Evolutionary conservation across 2,113 vertebrate species (phyloP).

Genomic region (Dascyllus trimaculatus): DNA sequence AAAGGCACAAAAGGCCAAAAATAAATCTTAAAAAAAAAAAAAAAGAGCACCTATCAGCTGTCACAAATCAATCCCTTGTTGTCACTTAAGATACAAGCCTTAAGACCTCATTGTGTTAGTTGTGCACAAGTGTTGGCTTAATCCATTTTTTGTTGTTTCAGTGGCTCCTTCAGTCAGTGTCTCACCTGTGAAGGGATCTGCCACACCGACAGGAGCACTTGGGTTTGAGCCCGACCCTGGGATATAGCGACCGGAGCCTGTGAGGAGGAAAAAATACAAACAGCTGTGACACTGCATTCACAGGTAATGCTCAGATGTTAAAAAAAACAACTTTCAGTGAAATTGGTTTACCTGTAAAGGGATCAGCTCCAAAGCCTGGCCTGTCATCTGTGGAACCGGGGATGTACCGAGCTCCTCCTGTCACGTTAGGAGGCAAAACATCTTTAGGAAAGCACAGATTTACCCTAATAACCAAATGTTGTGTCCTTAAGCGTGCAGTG

Average conservation of each 20-base stretch:
- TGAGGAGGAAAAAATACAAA: background rate
- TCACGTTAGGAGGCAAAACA: background rate
- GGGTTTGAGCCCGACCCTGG: slow-evolving; percentile 84
- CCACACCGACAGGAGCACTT: slow-evolving; percentile 68
- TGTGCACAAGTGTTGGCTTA: no score
- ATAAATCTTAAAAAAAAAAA: no score
- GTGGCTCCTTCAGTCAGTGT: background rate
- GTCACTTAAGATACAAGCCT: background rate
- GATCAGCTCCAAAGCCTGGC: slow-evolving; percentile 77
- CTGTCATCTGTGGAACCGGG: slow-evolving; percentile 72
- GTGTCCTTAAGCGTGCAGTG: no score
- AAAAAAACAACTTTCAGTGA: background rate
- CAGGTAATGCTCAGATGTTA: background rate
- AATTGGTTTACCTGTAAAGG: slow-evolving; percentile 82
- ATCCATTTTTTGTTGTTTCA: background rate
- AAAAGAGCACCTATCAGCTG: background rate
- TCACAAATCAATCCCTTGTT: background rate
- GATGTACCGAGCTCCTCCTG: slow-evolving; percentile 85
- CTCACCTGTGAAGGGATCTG: slow-evolving; percentile 92
- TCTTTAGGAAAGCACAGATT: background rate
- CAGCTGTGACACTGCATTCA: background rate
- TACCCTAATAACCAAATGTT: background rate
- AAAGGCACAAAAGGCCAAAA: no score
- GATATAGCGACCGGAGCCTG: slow-evolving; percentile 94
- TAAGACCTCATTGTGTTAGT: background rate